These are phyloP conservation scores for Siphamia tubifer DNA, from an alignment of 2,113 vertebrate species.

Conservation along the genomic window DNA sequence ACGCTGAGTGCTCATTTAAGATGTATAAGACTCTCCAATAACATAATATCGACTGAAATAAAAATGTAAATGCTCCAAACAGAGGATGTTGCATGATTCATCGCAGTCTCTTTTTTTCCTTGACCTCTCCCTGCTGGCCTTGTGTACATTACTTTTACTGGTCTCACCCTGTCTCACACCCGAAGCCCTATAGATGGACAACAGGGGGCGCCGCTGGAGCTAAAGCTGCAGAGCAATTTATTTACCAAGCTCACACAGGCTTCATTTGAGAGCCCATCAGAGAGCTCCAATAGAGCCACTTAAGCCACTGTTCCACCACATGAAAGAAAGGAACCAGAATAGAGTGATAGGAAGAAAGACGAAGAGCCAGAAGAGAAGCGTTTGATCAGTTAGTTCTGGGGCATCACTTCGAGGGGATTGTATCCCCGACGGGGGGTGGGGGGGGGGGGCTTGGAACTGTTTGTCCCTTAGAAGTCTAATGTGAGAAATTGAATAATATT, in stretches of 20 bases:
- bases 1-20: constrained; percentile 36
- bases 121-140: constrained; percentile 21
- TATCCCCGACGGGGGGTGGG: constrained; percentile 27
- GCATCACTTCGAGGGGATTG: constrained; percentile 47
- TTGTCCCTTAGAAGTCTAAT: constrained; percentile 52
- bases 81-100: constrained; percentile 43
- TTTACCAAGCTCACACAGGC: constrained; percentile 45
- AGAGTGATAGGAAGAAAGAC: constrained; percentile 47
- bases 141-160: not conserved
- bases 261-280: constrained; percentile 68
- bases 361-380: constrained; percentile 36
- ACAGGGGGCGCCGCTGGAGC: constrained; percentile 54
- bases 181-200: not conserved
- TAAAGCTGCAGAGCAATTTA: constrained; percentile 41
- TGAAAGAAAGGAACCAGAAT: constrained; percentile 71
- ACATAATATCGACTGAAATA: constrained; percentile 15
- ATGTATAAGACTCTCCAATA: constrained; percentile 32
- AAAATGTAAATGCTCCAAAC: constrained; percentile 59
- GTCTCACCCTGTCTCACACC: not conserved
- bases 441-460: constrained; percentile 30
- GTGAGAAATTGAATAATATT: constrained; percentile 54
- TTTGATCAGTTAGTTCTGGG: constrained; percentile 70
- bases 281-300: constrained; percentile 68
- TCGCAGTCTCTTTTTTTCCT: not conserved
- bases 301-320: constrained; percentile 69